Conservation (phyloP, 1,140 invertebrate species). For the Delia radicum region DNA sequence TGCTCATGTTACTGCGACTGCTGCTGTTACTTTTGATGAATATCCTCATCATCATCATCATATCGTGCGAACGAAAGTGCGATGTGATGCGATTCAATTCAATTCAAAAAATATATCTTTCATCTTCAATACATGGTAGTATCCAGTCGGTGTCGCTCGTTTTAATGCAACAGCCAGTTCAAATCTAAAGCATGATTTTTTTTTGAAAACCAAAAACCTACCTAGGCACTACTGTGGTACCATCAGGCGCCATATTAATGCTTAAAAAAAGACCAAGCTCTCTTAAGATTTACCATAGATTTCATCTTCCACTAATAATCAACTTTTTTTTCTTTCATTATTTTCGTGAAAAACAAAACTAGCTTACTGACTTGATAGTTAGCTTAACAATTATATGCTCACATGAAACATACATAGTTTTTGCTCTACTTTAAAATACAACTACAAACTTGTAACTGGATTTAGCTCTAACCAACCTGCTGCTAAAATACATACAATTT, state of each 20-base stretch:
- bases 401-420: not conserved
- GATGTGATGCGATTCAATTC: conserved; percentile 1
- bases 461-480: not conserved
- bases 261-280: too few species aligned
- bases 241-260: not conserved
- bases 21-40: conserved; percentile 13
- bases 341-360: not conserved
- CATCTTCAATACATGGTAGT: too few species aligned
- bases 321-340: too few species aligned
- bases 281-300: not conserved
- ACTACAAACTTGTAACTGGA: not conserved
- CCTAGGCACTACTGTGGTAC: too few species aligned
- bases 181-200: too few species aligned
- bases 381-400: not conserved
- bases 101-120: too few species aligned
- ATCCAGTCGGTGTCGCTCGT: too few species aligned
- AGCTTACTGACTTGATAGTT: not conserved
- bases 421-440: not conserved
- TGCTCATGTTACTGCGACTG: not conserved
- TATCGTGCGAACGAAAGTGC: conserved; percentile 14
- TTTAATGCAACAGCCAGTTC: too few species aligned
- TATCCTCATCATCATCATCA: not conserved
- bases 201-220: too few species aligned
- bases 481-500: not conserved
- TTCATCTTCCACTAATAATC: not conserved